Conservation (phyloP, 2,888 invertebrate genomes). For the Mimumesa dahlbomi region DNA sequence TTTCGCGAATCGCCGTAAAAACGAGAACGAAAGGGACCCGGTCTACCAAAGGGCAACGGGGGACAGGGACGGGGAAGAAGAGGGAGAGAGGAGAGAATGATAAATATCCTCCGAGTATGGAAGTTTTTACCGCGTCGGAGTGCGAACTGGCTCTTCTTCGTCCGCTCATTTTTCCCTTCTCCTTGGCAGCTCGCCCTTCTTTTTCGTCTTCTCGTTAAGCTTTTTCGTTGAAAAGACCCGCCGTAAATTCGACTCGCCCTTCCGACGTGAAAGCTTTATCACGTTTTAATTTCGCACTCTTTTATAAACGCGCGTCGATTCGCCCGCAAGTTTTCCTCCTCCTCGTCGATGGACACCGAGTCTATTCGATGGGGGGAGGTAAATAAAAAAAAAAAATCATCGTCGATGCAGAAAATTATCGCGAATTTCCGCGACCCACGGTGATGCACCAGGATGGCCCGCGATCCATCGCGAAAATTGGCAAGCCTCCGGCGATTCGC, state of each 20-base stretch:
- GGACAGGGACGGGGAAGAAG: constrained; percentile 3
- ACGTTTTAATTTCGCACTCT: no score
- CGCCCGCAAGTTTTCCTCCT: neutral
- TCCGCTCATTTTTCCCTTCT: constrained; percentile 41
- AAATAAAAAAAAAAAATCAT: no score
- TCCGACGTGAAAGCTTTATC: no score
- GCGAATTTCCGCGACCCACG: no score
- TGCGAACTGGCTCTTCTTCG: constrained; percentile 56
- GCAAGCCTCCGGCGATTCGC: neutral
- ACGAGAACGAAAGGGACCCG: constrained; percentile 11
- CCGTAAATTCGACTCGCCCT: no score
- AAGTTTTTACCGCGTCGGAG: constrained; percentile 65
- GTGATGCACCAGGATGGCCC: no score
- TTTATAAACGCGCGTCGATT: no score
- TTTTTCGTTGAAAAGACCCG: neutral
- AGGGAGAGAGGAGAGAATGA: constrained; percentile 47
- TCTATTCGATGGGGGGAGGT: no score
- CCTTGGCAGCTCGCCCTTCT: constrained; percentile 15
- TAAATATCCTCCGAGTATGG: constrained; percentile 65
- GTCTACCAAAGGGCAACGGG: neutral
- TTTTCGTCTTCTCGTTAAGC: constrained; percentile 15
- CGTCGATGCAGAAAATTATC: no score
- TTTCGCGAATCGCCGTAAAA: constrained; percentile 59
- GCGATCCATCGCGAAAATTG: no score
- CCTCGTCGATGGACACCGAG: no score